Evolutionary conservation across 1,140 invertebrate species (phyloP).

Genomic region (Drosophila bifasciata): DNA sequence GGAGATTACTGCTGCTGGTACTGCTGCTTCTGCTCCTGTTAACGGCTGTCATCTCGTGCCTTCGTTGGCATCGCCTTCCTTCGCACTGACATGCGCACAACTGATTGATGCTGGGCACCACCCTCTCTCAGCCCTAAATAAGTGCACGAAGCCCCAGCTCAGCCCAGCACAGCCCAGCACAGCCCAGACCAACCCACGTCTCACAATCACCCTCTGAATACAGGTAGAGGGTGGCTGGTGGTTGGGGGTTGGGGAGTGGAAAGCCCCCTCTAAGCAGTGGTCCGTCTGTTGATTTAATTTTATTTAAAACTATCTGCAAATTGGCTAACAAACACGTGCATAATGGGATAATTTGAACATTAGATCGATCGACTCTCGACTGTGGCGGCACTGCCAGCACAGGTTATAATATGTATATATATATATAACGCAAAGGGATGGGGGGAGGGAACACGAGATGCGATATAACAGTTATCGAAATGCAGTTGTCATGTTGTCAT

Average conservation of each 20-base stretch:
- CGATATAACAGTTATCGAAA: conserved; percentile 40
- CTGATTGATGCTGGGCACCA: no score
- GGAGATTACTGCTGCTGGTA: conserved; percentile 25
- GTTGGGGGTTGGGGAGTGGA: not conserved
- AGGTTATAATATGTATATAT: not conserved
- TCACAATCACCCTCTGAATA: conserved; percentile 14
- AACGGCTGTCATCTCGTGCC: conserved; percentile 52
- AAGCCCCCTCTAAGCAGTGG: not conserved
- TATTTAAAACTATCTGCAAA: conserved; percentile 47
- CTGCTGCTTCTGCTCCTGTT: conserved; percentile 17
- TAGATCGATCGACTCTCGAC: conserved; percentile 18
- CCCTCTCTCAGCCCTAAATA: not conserved
- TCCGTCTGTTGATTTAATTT: conserved; percentile 36
- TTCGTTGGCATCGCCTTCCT: conserved; percentile 39
- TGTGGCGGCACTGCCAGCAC: conserved; percentile 7
- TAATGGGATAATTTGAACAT: conserved; percentile 43
- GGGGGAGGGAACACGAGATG: not conserved
- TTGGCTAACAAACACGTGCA: conserved; percentile 53
- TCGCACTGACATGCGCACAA: conserved; percentile 31
- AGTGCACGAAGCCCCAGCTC: not conserved
- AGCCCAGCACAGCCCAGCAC: no score
- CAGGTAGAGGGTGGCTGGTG: no score
- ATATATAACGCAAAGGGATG: not conserved
- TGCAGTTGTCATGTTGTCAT: conserved; percentile 17
- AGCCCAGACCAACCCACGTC: not conserved